Conservation (phyloP, 2,113 vertebrate species). For the Drymodes brunneopygia region DNA sequence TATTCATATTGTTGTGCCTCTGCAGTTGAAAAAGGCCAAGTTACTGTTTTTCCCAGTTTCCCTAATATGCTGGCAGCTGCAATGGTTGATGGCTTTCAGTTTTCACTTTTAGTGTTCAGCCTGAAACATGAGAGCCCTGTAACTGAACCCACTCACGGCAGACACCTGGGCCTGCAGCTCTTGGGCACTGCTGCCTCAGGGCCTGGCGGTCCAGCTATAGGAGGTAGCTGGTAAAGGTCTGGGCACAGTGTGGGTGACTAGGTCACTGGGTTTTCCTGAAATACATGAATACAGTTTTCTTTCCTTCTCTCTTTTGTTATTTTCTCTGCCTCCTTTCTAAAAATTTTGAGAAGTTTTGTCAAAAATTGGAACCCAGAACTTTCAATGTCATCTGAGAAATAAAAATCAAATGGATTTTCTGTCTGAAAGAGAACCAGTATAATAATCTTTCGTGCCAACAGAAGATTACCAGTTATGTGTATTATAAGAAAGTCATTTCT, state of each 20-base stretch:
- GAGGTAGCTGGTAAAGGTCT: neutral
- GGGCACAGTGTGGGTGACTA: neutral
- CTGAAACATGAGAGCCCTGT: fast-evolving
- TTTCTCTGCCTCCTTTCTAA: neutral
- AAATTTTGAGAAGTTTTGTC: neutral
- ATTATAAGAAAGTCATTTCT: neutral
- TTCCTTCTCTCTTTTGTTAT: neutral
- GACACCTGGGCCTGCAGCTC: neutral
- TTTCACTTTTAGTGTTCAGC: constrained; percentile 10
- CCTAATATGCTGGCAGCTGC: neutral
- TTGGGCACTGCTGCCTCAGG: neutral
- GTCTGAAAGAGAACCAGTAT: neutral
- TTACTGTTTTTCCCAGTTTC: neutral
- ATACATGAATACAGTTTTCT: neutral
- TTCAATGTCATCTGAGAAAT: neutral
- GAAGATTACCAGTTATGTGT: neutral
- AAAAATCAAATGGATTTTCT: neutral
- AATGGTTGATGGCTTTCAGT: constrained; percentile 10
- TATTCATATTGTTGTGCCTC: neutral
- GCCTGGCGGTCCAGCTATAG: neutral
- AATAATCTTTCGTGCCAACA: neutral
- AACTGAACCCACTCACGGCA: neutral
- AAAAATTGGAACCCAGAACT: neutral
- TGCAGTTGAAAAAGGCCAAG: fast-evolving
- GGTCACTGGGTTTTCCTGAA: neutral